Base-by-base conservation (phyloP, 2,797 vertebrate genomes). In the Chiloscyllium punctatum region DNA sequence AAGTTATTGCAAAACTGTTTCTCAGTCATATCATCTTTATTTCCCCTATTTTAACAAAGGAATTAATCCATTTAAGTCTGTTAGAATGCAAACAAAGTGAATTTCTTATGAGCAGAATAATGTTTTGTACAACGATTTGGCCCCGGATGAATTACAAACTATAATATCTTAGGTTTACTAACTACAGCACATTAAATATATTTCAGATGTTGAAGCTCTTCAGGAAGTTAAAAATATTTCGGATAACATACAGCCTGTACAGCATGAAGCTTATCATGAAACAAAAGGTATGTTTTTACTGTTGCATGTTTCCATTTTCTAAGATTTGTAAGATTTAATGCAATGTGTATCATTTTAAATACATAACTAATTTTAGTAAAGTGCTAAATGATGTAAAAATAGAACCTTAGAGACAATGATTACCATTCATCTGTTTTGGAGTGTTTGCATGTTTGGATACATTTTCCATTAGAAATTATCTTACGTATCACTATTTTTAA, bases 171-270 rank as follows among this genome's bases (percentile, higher is more conserved):
- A 82, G 42, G 16, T 90, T 62, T 90, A 27, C 87, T 90, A 53
- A 90, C 87, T 90, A 2, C 88, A n/a, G 30, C 33, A 66, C 33
- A 33, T 62, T 82, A 53, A 88, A 91, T 57, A 91, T 57, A 91
- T 62, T 91, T 91, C 88, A 91, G 88, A 91, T 91, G 53, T 91
- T 57, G 88, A 91, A 91, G 88, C 88, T 2, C 48, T 91, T 57
- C 88, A 91, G 88, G 53, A 91, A 91, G 33, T 90, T 62, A 91
- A 27, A 66, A 91, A n/a, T 66, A n/a, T 91, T 53, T 13, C 88
- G 2, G 48, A 30, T 66, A 91, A 91, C 53, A 62, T 91, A 18
- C 53, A 91, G 53, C 88, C 88, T 33, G 57, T 62, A 62, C 88
- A 16, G 15, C 53, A 91, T 91, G 48, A n/a, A 62, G 18, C 53